Percentiles rank a stretch among this genome's conserved stretches.
Conservation (phyloP, 2,888 invertebrate genomes). For the Pseudococcus jackbeardsleyi region DNA sequence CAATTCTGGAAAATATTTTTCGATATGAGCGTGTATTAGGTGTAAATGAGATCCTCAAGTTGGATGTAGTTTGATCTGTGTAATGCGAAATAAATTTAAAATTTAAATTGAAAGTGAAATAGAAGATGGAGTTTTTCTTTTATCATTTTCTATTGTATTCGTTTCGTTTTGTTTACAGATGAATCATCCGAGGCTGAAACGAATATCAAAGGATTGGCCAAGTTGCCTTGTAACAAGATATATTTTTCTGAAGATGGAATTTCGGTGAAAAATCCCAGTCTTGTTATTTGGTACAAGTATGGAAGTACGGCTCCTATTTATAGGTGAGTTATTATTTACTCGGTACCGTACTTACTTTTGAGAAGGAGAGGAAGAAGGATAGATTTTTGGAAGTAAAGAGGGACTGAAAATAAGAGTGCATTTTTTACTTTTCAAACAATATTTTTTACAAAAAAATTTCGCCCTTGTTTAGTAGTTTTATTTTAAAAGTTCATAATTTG, state of each 20-base stretch:
- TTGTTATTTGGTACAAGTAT: slow-evolving; percentile 87
- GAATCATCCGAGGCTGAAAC: slow-evolving; percentile 58
- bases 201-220: slow-evolving; percentile 60
- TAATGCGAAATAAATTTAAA: not conserved
- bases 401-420: no score
- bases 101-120: not conserved
- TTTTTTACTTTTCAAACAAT: no score
- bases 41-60: not conserved
- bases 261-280: slow-evolving; percentile 68
- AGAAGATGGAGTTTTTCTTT: not conserved
- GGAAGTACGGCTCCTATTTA: slow-evolving; percentile 80
- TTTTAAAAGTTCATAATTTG: no score
- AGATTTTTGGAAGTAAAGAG: no score
- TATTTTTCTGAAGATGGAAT: slow-evolving; percentile 54
- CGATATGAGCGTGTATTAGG: not conserved
- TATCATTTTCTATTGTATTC: not conserved
- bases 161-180: slow-evolving; percentile 47
- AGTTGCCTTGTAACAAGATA: slow-evolving; percentile 61
- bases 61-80: not conserved
- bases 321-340: slow-evolving; percentile 71
- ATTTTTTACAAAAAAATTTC: no score
- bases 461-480: no score
- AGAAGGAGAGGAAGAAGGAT: no score
- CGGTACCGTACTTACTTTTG: not conserved
- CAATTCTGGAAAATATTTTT: not conserved